Conservation (phyloP, 2,113 vertebrate species). For the Acinonyx jubatus region DNA sequence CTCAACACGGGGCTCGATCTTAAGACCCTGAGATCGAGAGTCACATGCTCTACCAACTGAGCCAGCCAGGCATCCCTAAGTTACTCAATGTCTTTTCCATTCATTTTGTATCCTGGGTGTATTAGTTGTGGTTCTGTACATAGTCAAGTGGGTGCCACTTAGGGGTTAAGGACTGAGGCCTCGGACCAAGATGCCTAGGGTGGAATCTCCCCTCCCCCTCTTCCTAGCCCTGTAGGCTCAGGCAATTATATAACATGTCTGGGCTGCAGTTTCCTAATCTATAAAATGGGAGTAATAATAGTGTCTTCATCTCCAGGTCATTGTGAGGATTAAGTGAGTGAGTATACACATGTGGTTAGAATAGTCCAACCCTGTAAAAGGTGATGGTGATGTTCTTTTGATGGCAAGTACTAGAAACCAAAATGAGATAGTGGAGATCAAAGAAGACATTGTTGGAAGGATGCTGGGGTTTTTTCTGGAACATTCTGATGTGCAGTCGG, state of each 20-base stretch:
- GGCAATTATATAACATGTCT: no score
- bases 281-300: background rate
- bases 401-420: background rate
- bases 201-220: background rate
- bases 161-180: background rate
- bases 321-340: background rate
- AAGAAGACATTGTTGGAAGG: background rate
- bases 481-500: background rate
- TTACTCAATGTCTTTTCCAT: background rate
- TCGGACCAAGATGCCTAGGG: no score
- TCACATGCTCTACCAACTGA: background rate
- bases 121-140: accelerated
- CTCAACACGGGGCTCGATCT: background rate
- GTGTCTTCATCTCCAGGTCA: background rate
- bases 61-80: background rate
- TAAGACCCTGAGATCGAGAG: background rate
- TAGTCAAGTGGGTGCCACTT: background rate
- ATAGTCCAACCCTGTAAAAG: background rate
- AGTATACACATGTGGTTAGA: accelerated
- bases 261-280: background rate
- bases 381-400: background rate
- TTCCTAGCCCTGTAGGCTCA: background rate
- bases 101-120: background rate
- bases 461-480: background rate
- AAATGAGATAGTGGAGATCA: background rate